Evolutionary conservation across 2,888 invertebrate genomes (phyloP).

Genomic region (Aphrophora alni): DNA sequence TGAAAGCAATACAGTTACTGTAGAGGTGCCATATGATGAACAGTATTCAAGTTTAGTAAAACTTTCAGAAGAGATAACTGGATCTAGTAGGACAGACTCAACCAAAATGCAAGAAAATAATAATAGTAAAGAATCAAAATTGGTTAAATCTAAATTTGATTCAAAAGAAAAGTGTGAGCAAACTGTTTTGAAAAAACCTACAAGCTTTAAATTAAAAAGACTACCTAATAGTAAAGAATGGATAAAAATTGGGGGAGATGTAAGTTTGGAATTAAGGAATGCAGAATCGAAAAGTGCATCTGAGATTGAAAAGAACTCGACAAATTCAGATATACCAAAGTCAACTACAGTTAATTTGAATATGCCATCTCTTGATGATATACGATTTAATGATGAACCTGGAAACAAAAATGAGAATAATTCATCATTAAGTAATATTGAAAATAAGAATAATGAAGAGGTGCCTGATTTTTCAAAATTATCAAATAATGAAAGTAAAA

Average conservation of each 20-base stretch:
- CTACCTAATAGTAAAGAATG: constrained; percentile 34
- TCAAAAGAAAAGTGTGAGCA: constrained; percentile 11
- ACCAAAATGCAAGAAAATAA: background rate
- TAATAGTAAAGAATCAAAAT: constrained; percentile 1
- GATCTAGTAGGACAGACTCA: constrained; percentile 3
- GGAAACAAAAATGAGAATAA: background rate
- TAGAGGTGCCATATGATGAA: constrained; percentile 35
- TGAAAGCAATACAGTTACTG: constrained; percentile 29
- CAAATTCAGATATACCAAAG: background rate
- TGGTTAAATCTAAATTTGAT: background rate
- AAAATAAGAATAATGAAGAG: background rate
- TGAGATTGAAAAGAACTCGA: background rate
- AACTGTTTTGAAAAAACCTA: constrained; percentile 21
- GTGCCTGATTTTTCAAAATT: background rate
- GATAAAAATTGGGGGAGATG: background rate
- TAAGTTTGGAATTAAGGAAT: background rate
- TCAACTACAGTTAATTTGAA: constrained; percentile 21
- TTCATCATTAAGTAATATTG: background rate
- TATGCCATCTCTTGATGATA: constrained; percentile 34
- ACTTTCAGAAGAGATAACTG: constrained; percentile 31
- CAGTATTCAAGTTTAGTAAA: constrained; percentile 34
- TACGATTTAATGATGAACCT: constrained; percentile 21
- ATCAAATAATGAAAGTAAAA: background rate
- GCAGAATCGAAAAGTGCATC: background rate
- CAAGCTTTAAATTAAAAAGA: constrained; percentile 32